Evolutionary conservation across 2,113 vertebrate genomes (phyloP), one percentile per base, ranked within the genome.

Genomic region (Rhinopomastus cyanomelas): DNA sequence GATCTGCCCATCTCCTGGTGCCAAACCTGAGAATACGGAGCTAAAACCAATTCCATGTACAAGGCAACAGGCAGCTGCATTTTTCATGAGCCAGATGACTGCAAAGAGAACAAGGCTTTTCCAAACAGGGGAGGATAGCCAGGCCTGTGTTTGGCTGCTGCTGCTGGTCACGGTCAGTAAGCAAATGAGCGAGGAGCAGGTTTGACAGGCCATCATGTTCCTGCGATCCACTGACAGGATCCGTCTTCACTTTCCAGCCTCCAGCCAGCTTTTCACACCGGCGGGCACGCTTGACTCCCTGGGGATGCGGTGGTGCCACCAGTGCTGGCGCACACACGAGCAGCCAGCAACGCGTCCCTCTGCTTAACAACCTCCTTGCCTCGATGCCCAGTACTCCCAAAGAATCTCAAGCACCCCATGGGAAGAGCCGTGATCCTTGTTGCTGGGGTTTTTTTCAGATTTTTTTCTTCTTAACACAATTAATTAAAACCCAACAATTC

Each of bases 21-120:
- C 69, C 83, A 74, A 94, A 92, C 26, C 66, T 19, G 87, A 59
- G 59, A 92, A 92, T 79, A 75, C 81, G 2, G 8, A 88, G 88
- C 89, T 96, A 96, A 96, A 96, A 96, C 89, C 77, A 85, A 94
- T 95, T 95, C 85, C 94, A 2, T 95, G 96, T 96, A 73, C 59
- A 27, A 49, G 66, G 84, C 60, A 3, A 79, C 0, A 52, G 80
- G 81, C 0, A 3, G 51, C 85, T 96, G 91, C 94, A 96, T 96
- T 95, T 96, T 96, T 96, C 94, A 96, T 96, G 93, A 96, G 87
- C 49, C 90, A 55, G 77, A 82, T 73, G 93, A 87, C 91, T 85
- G 74, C 87, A 85, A 91, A 88, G 87, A 69, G 90, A 94, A 72
- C 84, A 71, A 89, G 68, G 9, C 60, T 74, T 77, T 76, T 76